phyloP scores from a whole-genome alignment of 2,797 vertebrate species.

The Spinus olivaceus region DNA sequence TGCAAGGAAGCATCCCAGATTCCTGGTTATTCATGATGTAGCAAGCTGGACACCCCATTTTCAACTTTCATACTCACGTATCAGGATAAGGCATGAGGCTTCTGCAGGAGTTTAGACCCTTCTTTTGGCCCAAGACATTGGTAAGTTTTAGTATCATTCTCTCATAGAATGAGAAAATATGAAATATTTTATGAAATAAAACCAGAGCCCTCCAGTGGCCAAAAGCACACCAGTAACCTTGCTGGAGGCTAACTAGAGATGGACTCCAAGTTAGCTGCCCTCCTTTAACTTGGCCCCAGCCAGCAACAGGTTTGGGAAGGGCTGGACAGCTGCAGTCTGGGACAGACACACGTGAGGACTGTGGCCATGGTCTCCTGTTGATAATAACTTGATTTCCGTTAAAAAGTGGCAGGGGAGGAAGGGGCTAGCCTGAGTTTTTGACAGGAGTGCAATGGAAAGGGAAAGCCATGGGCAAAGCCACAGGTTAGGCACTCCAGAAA shows the following conservation, averaged over 20 bases:
- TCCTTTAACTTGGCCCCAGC: neutral
- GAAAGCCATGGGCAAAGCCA: neutral
- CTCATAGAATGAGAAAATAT: neutral
- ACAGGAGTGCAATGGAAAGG: neutral
- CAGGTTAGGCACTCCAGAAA: neutral
- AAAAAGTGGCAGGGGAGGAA: neutral
- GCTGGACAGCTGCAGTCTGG: neutral
- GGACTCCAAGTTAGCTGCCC: neutral
- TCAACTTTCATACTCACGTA: neutral
- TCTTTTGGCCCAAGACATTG: neutral
- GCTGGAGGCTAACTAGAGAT: neutral
- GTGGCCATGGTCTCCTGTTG: neutral
- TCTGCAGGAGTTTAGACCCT: neutral
- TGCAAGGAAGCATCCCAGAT: neutral
- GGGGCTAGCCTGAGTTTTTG: neutral
- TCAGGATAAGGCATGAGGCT: neutral
- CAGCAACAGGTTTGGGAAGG: neutral
- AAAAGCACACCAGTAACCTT: neutral
- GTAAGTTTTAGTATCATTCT: neutral
- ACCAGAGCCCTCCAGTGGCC: neutral
- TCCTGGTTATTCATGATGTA: neutral
- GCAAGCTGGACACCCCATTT: neutral
- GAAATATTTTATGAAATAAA: neutral
- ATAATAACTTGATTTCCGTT: neutral
- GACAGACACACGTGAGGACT: fast-evolving